Conservation (phyloP, 2,888 invertebrate species). For the Dicycla oo region DNA sequence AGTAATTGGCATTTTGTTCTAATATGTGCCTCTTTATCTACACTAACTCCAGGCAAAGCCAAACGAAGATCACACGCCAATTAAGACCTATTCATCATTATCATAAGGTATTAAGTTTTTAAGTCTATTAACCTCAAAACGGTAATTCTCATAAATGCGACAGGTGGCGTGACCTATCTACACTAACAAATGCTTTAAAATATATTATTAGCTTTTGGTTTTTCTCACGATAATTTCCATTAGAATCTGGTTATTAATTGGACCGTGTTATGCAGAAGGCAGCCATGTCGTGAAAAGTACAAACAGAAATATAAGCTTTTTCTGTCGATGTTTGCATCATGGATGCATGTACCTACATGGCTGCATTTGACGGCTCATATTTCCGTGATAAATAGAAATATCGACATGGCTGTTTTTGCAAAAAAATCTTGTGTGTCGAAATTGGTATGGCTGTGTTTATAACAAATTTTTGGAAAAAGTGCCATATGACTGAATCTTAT, state of each 20-base stretch:
- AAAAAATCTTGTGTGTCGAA: no score
- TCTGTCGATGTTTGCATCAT: no score
- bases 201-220: conserved; percentile 46
- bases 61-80: conserved; percentile 44
- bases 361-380: no score
- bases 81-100: conserved; percentile 55
- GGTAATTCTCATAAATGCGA: conserved; percentile 49
- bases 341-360: no score
- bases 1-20: not conserved
- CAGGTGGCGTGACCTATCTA: conserved; percentile 53
- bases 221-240: conserved; percentile 60
- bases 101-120: conserved; percentile 43
- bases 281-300: no score
- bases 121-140: conserved; percentile 47
- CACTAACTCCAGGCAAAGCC: conserved; percentile 14
- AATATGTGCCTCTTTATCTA: not conserved
- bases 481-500: no score
- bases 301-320: no score
- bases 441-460: no score
- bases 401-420: no score
- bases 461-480: no score
- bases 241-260: conserved; percentile 48
- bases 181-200: conserved; percentile 48
- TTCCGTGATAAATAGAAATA: no score
- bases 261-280: no score